Evolutionary conservation across 2,888 invertebrate species (phyloP).

Genomic region (Watsonalla binaria): DNA sequence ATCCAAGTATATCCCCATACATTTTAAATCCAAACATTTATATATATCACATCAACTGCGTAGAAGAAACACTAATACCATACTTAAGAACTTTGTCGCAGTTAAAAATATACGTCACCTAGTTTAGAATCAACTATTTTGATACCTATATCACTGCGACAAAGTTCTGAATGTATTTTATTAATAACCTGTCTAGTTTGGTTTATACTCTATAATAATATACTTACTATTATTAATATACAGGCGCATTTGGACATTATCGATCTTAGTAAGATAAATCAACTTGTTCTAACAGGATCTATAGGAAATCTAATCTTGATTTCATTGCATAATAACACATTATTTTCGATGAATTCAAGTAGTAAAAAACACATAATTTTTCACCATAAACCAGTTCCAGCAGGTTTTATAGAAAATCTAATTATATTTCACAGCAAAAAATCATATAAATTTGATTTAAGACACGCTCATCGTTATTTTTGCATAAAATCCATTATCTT

Average conservation of each 20-base stretch:
- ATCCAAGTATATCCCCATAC: slow-evolving; percentile 1
- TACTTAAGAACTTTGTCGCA: slow-evolving; percentile 16
- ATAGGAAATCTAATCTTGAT: too few relatives aligned
- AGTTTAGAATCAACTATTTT: neutral
- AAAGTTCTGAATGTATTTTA: slow-evolving; percentile 8
- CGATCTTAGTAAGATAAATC: neutral
- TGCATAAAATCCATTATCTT: too few relatives aligned
- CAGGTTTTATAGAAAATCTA: too few relatives aligned
- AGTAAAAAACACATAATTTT: too few relatives aligned
- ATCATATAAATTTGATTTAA: too few relatives aligned
- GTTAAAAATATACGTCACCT: neutral
- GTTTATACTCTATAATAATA: neutral
- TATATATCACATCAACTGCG: slow-evolving; percentile 44
- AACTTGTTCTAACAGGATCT: slow-evolving; percentile 5
- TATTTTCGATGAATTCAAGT: too few relatives aligned
- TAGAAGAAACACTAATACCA: slow-evolving; percentile 22
- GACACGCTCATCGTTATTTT: too few relatives aligned
- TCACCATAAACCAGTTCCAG: too few relatives aligned
- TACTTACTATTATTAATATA: neutral
- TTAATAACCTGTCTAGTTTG: slow-evolving; percentile 14
- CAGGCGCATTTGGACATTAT: neutral
- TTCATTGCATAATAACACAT: too few relatives aligned
- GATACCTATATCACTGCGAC: neutral
- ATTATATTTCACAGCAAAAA: too few relatives aligned
- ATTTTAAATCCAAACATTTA: slow-evolving; percentile 13